Conservation (phyloP, 2,113 vertebrate genomes). For the Trachemys scripta region DNA sequence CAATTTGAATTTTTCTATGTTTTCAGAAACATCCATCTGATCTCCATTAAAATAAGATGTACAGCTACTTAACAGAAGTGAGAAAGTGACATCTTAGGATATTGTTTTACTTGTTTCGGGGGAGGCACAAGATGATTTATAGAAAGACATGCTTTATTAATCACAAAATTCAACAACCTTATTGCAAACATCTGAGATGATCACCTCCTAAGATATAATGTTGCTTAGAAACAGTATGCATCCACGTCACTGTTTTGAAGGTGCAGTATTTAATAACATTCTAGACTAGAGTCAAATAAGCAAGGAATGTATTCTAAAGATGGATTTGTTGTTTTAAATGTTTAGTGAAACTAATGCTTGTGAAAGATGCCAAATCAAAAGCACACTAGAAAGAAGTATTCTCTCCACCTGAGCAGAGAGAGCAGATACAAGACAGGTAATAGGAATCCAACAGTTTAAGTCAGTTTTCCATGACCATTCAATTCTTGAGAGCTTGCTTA, state of each 20-base stretch:
- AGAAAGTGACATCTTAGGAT: not conserved
- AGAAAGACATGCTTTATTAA: not conserved
- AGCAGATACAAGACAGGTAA: rapidly evolving
- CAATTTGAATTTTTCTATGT: rapidly evolving
- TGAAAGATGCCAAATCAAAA: not conserved
- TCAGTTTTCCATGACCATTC: not conserved
- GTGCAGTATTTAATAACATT: not conserved
- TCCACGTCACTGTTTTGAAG: not conserved
- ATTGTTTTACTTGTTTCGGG: not conserved
- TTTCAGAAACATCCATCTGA: not conserved
- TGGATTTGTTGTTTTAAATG: not conserved
- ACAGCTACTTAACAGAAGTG: not conserved
- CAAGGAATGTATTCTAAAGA: not conserved
- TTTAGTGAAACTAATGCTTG: not conserved
- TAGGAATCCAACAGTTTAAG: not conserved
- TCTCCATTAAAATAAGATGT: not conserved
- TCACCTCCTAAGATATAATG: not conserved
- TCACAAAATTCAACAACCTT: not conserved
- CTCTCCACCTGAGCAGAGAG: not conserved
- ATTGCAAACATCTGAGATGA: not conserved
- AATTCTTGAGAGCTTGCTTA: not conserved
- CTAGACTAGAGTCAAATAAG: not conserved
- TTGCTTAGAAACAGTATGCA: not conserved
- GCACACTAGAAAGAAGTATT: not conserved
- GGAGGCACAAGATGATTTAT: not conserved